phyloP scores from a whole-genome alignment of 2,888 invertebrate species.

The Geophilus truncorum region DNA sequence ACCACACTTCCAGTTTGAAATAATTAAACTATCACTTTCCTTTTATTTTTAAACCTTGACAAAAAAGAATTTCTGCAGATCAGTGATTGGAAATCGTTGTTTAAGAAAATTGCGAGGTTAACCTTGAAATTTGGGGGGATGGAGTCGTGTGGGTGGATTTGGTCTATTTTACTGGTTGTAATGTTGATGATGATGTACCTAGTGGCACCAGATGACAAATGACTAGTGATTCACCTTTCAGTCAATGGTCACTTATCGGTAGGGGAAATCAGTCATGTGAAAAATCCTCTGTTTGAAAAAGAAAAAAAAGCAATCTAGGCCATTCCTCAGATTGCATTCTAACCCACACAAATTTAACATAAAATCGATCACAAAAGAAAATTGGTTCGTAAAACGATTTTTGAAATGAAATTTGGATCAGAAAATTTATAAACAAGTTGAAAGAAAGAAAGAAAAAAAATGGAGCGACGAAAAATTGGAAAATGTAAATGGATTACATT shows the following conservation, averaged over 20 bases:
- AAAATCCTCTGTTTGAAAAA: background rate
- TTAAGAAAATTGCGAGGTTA: background rate
- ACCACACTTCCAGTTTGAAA: background rate
- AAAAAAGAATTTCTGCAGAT: background rate
- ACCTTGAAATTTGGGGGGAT: background rate
- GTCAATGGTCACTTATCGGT: conserved; percentile 14
- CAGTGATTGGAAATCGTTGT: background rate
- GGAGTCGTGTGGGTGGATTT: background rate
- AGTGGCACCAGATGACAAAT: conserved; percentile 8
- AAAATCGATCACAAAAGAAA: conserved; percentile 16
- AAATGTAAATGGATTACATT: background rate
- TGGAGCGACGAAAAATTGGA: background rate
- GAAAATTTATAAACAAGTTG: background rate
- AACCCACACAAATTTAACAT: background rate
- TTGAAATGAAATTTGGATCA: background rate
- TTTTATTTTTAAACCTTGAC: background rate
- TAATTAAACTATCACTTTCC: background rate
- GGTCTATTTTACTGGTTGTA: background rate
- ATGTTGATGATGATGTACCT: background rate
- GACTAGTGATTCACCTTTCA: conserved; percentile 25
- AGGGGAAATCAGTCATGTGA: conserved; percentile 1
- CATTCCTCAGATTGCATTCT: background rate
- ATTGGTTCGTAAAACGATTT: background rate
- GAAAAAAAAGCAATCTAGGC: background rate
- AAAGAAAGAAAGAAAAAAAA: background rate